Evolutionary conservation across 2,113 vertebrate genomes (phyloP).

Genomic region (Orcinus orca): DNA sequence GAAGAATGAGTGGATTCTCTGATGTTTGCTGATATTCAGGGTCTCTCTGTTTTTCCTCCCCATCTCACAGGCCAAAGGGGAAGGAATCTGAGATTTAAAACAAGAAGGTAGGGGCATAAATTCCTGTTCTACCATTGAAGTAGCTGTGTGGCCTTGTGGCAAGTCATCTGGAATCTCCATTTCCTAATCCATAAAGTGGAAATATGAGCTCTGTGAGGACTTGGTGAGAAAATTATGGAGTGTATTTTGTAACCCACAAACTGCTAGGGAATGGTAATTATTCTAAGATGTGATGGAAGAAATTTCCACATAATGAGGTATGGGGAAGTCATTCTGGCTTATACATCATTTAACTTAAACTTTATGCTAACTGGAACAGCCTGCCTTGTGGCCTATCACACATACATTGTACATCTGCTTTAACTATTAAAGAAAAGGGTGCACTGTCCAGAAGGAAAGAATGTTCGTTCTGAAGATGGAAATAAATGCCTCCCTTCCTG

Average conservation of each 20-base stretch:
- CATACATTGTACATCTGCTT: neutral
- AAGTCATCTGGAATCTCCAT: neutral
- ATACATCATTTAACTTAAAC: neutral
- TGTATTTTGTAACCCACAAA: neutral
- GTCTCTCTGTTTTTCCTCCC: neutral
- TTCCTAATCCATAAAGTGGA: neutral
- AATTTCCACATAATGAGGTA: neutral
- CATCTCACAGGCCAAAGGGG: neutral
- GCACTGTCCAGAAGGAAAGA: neutral
- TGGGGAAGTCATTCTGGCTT: neutral
- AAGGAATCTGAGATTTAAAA: conserved; percentile 9
- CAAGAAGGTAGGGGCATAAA: neutral
- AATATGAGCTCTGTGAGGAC: neutral
- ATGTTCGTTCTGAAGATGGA: too few species aligned
- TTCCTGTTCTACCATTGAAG: neutral
- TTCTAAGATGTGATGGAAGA: neutral
- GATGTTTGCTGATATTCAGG: neutral
- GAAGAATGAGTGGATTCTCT: neutral
- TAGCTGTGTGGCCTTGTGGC: neutral
- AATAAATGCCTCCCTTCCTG: too few species aligned
- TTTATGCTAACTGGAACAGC: neutral
- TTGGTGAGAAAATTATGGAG: neutral
- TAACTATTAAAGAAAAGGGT: neutral
- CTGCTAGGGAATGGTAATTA: neutral
- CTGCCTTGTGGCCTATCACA: neutral